Evolutionary conservation across 2,888 invertebrate genomes (phyloP), one percentile per base, ranked within the genome.

Genomic region (Liposcelis brunnea): DNA sequence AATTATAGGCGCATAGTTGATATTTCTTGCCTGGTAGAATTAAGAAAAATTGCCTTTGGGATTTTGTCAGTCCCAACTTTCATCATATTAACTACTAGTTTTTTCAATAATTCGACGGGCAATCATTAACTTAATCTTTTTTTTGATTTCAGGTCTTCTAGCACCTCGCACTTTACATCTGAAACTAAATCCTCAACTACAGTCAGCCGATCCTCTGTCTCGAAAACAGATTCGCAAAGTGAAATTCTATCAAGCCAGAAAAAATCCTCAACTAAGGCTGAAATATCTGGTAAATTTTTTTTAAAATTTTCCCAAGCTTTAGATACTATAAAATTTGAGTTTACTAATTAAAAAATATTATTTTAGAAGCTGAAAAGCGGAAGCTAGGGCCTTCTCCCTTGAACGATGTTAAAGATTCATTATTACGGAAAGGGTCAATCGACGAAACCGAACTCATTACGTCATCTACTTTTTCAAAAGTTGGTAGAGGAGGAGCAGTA

Each of bases 401-500:
- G 2, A 48, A 49, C 14, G 51, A 46, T 6, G 43, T 44, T 12
- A 35, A 46, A 6, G 45, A 48, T 15, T 37, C 38, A 11, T 47
- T 38, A 32, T 49, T n/a, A 37, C 43, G 33, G 37, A 36, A 37
- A 40, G 18, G 14, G 21, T 43, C 10, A n/a, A 31, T 19, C 8
- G 26, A 26, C 26, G 26, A 26, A 26, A 42, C 33, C 12, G 48
- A 43, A 32, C 21, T 44, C 47, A 2, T 21, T 43, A 43, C 43
- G 42, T 31, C 42, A 16, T 36, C 37, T 15, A 12, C 44, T 14
- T 19, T 7, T 18, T 26, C 49, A 42, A 61, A 60, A 61, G 64
- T 72, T 6, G 70, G 72, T 18, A 67, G 80, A n/a, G 71, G 77
- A 53, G 79, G 75, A 52, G 82, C 82, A 0, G 79, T 82, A 11